A percentile compares a stretch with the other conserved stretches of the same genome.
phyloP scores from a whole-genome alignment of 2,113 vertebrate species.

The Phyllostomus hastatus region DNA sequence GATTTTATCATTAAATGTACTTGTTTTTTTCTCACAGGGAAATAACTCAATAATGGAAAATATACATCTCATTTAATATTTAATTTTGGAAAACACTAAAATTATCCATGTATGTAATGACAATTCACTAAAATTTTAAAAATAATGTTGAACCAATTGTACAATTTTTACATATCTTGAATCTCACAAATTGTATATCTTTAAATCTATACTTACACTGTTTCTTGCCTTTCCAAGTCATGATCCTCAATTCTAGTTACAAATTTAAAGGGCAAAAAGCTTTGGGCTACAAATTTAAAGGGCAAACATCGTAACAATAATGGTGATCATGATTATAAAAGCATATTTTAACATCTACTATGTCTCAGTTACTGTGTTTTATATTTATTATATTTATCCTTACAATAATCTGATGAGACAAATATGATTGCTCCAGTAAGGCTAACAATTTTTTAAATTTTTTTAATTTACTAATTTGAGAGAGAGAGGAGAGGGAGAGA shows the following conservation, averaged over 20 bases:
- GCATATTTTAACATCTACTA: slow-evolving; percentile 20
- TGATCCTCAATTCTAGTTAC: neutral
- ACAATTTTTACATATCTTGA: neutral
- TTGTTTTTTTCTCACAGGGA: neutral
- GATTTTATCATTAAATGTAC: slow-evolving; percentile 33
- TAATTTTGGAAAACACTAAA: slow-evolving; percentile 14
- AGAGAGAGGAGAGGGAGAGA: no score
- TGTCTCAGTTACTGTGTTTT: neutral
- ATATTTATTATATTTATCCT: neutral
- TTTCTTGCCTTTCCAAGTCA: neutral
- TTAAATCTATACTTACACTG: neutral
- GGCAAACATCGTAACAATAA: slow-evolving; percentile 1
- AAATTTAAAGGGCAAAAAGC: slow-evolving; percentile 3
- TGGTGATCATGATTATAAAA: neutral
- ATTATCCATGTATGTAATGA: neutral
- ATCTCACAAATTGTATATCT: neutral
- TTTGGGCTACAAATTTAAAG: slow-evolving; percentile 23
- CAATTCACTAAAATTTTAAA: neutral
- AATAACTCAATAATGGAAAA: slow-evolving; percentile 34
- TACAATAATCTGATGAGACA: neutral
- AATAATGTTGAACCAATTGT: neutral
- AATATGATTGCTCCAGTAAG: neutral
- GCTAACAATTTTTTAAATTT: neutral
- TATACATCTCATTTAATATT: slow-evolving; percentile 19
- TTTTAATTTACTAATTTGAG: no score